Percentiles rank a stretch among this genome's conserved stretches.
Conservation (phyloP, 1,140 invertebrate genomes). For the Trachelipus rathkii region DNA sequence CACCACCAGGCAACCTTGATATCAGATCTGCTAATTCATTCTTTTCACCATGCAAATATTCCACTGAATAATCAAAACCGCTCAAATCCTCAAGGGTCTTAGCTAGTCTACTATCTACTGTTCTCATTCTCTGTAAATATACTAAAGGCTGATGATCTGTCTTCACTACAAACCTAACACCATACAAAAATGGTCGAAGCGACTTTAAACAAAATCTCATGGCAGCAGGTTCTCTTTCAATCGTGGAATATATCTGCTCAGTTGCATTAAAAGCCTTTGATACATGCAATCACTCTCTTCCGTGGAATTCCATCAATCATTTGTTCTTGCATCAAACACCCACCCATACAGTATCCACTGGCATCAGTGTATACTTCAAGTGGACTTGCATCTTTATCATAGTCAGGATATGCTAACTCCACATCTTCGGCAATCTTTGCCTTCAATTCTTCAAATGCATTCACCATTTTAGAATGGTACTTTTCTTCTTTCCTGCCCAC, state of each 20-base stretch:
- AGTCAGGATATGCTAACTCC: background rate
- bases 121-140: too few relatives aligned
- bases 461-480: background rate
- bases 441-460: background rate
- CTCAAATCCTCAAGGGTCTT: too few relatives aligned
- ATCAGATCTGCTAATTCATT: too few relatives aligned
- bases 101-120: too few relatives aligned
- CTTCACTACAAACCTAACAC: too few relatives aligned
- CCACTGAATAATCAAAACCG: too few relatives aligned
- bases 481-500: background rate
- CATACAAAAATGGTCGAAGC: background rate
- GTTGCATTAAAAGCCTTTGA: background rate
- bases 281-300: background rate
- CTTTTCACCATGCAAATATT: too few relatives aligned
- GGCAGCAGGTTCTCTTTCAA: slow-evolving; percentile 14
- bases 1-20: too few relatives aligned
- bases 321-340: slow-evolving; percentile 3
- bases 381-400: background rate
- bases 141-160: too few relatives aligned
- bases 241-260: background rate
- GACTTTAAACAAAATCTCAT: background rate
- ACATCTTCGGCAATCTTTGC: slow-evolving; percentile 6
- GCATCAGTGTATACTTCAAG: slow-evolving; percentile 17
- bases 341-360: background rate
- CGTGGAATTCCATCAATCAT: background rate